Evolutionary conservation across 2,113 vertebrate species (phyloP), one percentile per base, ranked within the genome.

Genomic region (Scophthalmus maximus): DNA sequence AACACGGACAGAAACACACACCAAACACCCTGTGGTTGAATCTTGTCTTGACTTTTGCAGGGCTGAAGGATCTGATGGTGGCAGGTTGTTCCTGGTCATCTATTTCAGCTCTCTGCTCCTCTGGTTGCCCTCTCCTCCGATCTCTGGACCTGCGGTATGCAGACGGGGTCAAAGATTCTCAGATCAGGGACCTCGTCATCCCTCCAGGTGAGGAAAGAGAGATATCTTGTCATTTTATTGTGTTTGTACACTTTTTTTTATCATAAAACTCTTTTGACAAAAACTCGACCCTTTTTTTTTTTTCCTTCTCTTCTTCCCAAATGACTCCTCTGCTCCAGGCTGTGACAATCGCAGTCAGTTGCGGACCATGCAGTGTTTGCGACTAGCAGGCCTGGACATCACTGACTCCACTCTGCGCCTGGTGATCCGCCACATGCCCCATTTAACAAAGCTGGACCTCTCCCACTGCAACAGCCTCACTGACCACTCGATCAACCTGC

Each of bases 331-430:
- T 38, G 7, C 10, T 70, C 3, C 84, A 99, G 98, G 96, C 90
- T 96, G 96, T 88, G 95, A 98, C 93, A 97, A 97, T 93, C 97
- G 96, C 82, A 97, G 97, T 91, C 97, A 97, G 90, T 93, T 99
- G 87, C 95, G 97, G 58, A 96, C 94, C 88, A 94, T 99, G 95
- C 97, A 95, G 1, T 96, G 94, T 82, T 95, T 99, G 92, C 95
- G 96, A 72, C 94, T 99, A 56, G 95, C 96, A 0, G 96, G 97
- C 49, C 92, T 98, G 83, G 98, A 99, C 88, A 97, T 99, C 91
- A 95, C 95, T 0, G 97, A 99, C 26, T 94, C 95, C 79, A 98
- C 97, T 0, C 92, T 99, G 81, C 95, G 97, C 53, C 94, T 99
- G 79, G 96, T 99, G 87, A 98, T 98, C 82, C 96, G 97, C 78